These are phyloP conservation scores for Austrofundulus limnaeus DNA, from an alignment of 2,113 vertebrate species.

Conservation along the genomic window DNA sequence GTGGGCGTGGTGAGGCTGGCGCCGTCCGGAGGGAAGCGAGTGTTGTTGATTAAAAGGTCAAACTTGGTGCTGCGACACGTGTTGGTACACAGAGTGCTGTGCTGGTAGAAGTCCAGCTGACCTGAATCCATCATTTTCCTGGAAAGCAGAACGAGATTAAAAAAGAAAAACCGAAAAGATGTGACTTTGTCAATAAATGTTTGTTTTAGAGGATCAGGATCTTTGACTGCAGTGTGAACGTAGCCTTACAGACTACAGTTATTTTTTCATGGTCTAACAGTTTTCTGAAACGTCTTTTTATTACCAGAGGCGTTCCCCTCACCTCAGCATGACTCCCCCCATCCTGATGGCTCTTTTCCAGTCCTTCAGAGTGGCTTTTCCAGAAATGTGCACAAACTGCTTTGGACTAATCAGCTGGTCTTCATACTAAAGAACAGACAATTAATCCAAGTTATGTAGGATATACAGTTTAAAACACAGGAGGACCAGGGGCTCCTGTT, in stretches of 20 bases:
- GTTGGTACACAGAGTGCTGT: constrained; percentile 96
- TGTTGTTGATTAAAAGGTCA: constrained; percentile 96
- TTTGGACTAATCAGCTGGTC: constrained; percentile 97
- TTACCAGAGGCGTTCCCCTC: constrained; percentile 19
- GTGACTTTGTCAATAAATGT: too few relatives aligned
- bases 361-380: constrained; percentile 96
- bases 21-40: constrained; percentile 89
- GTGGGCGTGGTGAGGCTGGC: constrained; percentile 85
- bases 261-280: not conserved
- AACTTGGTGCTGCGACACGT: constrained; percentile 99
- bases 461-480: too few relatives aligned
- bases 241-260: not conserved
- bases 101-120: constrained; percentile 97
- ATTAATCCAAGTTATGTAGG: not conserved
- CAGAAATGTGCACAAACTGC: constrained; percentile 97
- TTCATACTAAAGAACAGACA: constrained; percentile 83
- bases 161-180: not conserved
- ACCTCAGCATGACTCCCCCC: constrained; percentile 97
- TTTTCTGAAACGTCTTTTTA: not conserved
- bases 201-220: not conserved
- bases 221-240: too few relatives aligned
- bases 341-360: constrained; percentile 98
- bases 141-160: constrained; percentile 34
- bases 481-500: too few relatives aligned
- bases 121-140: constrained; percentile 99